A percentile compares a stretch with the other conserved stretches of the same genome.
Evolutionary conservation across 1,140 invertebrate species (phyloP).

Genomic region (Pomacea maculata): DNA sequence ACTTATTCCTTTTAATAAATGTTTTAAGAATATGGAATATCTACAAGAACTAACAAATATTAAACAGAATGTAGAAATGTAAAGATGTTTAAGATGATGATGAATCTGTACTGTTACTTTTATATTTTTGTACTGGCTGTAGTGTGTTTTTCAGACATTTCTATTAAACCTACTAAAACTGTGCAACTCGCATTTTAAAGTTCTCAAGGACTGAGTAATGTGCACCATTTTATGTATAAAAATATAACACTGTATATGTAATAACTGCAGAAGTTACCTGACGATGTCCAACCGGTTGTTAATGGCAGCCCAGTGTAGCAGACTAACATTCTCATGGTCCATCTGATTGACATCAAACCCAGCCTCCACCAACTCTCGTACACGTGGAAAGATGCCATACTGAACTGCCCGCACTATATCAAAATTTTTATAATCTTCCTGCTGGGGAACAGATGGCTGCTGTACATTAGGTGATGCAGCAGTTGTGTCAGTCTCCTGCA

Average conservation of each 20-base stretch:
- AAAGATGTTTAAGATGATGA: too few species aligned
- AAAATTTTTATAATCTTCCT: constrained; percentile 81
- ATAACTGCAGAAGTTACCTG: constrained; percentile 63
- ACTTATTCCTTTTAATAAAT: too few species aligned
- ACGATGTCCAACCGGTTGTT: constrained; percentile 93
- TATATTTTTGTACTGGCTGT: too few species aligned
- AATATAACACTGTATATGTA: neutral
- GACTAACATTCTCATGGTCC: constrained; percentile 71
- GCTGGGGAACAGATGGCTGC: constrained; percentile 41
- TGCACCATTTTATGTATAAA: neutral
- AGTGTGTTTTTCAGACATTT: neutral
- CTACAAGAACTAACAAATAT: too few species aligned
- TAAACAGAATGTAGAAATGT: too few species aligned
- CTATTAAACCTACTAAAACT: neutral
- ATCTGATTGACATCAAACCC: constrained; percentile 67
- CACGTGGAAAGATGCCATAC: constrained; percentile 87
- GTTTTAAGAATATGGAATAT: too few species aligned
- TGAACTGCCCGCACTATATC: constrained; percentile 93
- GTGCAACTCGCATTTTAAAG: neutral
- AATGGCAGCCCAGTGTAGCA: constrained; percentile 99
- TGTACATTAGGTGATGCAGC: neutral
- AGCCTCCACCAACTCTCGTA: constrained; percentile 88
- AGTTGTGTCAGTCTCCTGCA: constrained; percentile 7
- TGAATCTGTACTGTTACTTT: too few species aligned
- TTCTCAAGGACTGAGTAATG: neutral